phyloP scores from a whole-genome alignment of 2,888 invertebrate genomes.

The Lepidochrysops patricia region DNA sequence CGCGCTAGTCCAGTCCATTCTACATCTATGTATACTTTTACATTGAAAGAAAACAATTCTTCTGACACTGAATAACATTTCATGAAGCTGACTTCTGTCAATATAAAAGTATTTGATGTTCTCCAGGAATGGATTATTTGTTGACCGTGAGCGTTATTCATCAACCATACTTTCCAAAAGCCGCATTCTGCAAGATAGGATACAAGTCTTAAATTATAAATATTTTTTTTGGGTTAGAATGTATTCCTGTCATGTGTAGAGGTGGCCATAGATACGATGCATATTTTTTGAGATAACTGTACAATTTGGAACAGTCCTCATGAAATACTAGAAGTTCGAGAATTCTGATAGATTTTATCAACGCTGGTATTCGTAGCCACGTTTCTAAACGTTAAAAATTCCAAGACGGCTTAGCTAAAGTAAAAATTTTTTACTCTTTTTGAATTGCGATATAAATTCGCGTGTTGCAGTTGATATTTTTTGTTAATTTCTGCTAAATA shows the following conservation, averaged over 20 bases:
- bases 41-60: background rate
- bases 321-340: background rate
- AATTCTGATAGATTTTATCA: background rate
- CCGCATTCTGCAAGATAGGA: background rate
- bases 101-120: background rate
- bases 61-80: background rate
- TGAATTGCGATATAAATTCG: too few species aligned
- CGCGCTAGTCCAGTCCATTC: background rate
- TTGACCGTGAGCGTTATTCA: background rate
- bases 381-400: too few species aligned
- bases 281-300: background rate
- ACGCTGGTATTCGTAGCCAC: background rate
- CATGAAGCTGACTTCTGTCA: background rate
- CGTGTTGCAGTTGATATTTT: too few species aligned
- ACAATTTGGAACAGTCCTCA: background rate
- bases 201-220: too few species aligned
- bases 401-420: too few species aligned
- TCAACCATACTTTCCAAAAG: background rate
- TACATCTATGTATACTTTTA: background rate
- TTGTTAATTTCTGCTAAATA: too few species aligned
- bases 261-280: background rate
- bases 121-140: background rate
- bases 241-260: background rate
- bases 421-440: too few species aligned
- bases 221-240: background rate